Evolutionary conservation across 2,888 invertebrate species (phyloP).

Genomic region (Macrosoma leucophasiata): DNA sequence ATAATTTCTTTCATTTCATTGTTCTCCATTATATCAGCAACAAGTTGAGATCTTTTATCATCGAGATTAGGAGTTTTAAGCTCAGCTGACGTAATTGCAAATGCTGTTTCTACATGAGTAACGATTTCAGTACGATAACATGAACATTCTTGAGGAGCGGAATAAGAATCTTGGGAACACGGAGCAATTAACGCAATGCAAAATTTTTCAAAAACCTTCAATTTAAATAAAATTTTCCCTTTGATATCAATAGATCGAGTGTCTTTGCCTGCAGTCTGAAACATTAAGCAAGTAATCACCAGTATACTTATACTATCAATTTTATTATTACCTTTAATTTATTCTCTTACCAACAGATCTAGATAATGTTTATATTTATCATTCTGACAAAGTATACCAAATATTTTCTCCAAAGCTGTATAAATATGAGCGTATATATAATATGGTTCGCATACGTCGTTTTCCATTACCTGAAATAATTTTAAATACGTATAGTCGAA

Average conservation of each 20-base stretch:
- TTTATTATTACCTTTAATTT: constrained; percentile 1
- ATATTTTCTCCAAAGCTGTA: constrained; percentile 66
- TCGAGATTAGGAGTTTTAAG: constrained; percentile 35
- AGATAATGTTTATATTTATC: constrained; percentile 58
- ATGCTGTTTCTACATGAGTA: constrained; percentile 39
- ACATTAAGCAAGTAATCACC: constrained; percentile 14
- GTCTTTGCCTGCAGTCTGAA: constrained; percentile 57
- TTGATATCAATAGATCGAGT: constrained; percentile 53
- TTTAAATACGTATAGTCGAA: too few relatives aligned
- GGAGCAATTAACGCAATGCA: constrained; percentile 58
- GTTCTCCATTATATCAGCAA: constrained; percentile 63
- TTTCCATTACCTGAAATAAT: constrained; percentile 55
- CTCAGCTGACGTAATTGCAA: constrained; percentile 43
- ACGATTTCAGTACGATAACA: constrained; percentile 49
- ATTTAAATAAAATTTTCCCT: constrained; percentile 60
- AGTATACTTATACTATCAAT: too few relatives aligned
- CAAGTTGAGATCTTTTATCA: constrained; percentile 54
- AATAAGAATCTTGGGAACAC: constrained; percentile 42
- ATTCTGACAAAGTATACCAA: constrained; percentile 55
- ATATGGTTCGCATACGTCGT: constrained; percentile 64
- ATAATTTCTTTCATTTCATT: constrained; percentile 64
- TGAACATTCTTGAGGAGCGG: constrained; percentile 34
- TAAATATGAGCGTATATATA: constrained; percentile 65
- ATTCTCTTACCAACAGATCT: constrained; percentile 44
- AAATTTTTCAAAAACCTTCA: constrained; percentile 64